phyloP scores from a whole-genome alignment of 37 sponge, comb jelly and placozoan species.

The Hexactinellida sp. region DNA sequence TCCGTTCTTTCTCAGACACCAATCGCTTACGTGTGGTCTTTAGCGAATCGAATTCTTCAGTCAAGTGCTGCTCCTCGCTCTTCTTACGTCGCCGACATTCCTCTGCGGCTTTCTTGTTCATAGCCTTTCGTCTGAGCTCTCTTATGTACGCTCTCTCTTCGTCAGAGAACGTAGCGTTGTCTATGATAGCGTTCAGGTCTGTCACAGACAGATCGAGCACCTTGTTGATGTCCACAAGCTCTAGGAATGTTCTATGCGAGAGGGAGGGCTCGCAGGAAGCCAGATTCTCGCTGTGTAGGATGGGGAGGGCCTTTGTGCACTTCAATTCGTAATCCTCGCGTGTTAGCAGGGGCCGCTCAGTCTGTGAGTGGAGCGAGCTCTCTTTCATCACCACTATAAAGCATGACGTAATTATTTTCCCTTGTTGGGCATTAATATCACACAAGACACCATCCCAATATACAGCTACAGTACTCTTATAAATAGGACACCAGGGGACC shows the following conservation, averaged over 20 bases:
- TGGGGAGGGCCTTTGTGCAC: background rate
- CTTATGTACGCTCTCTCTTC: background rate
- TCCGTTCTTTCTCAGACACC: background rate
- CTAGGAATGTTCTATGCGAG: background rate
- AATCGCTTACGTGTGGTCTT: background rate
- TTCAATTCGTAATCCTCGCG: background rate
- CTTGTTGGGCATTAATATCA: too few relatives aligned
- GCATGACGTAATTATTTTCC: too few relatives aligned
- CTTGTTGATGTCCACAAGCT: background rate
- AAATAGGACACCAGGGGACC: too few relatives aligned
- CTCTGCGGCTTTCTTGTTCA: conserved; percentile 17
- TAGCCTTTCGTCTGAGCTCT: background rate
- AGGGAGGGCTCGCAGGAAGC: background rate
- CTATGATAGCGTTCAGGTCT: background rate
- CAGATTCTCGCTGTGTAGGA: background rate
- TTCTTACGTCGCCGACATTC: background rate
- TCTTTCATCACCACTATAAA: background rate
- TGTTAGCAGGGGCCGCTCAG: background rate
- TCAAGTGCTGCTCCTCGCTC: background rate
- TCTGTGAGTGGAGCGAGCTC: background rate
- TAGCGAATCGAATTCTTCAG: background rate
- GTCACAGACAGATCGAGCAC: background rate
- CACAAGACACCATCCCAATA: too few relatives aligned
- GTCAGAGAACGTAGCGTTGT: background rate
- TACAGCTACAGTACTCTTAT: too few relatives aligned